These are phyloP conservation scores for Drosophila meridiana DNA, from an alignment of 2,888 invertebrate species.

Conservation along the genomic window DNA sequence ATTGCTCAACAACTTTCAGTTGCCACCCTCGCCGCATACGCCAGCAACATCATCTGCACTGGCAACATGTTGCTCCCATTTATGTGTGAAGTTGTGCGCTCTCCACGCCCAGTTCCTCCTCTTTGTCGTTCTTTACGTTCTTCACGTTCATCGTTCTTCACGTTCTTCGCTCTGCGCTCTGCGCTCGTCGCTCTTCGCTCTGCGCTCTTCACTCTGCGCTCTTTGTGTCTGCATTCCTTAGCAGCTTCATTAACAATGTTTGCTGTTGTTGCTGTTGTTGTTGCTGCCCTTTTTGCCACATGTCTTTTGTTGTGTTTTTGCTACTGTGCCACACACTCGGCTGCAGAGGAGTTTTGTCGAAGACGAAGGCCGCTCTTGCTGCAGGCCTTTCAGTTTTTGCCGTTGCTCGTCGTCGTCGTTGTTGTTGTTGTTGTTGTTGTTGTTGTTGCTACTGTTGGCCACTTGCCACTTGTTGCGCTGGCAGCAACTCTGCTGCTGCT, in stretches of 20 bases:
- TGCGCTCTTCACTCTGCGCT: slow-evolving; percentile 35
- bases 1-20: neutral
- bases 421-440: slow-evolving; percentile 25
- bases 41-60: slow-evolving; percentile 24
- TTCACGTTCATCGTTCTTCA: slow-evolving; percentile 32
- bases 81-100: slow-evolving; percentile 73
- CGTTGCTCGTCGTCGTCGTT: slow-evolving; percentile 23
- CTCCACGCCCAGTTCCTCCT: slow-evolving; percentile 63
- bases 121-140: slow-evolving; percentile 44
- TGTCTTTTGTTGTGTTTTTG: slow-evolving; percentile 66
- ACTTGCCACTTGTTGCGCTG: slow-evolving; percentile 69
- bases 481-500: slow-evolving; percentile 20
- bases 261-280: slow-evolving; percentile 47
- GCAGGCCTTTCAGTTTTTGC: slow-evolving; percentile 64
- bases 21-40: slow-evolving; percentile 41
- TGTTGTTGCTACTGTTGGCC: slow-evolving; percentile 42
- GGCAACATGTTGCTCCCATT: slow-evolving; percentile 79
- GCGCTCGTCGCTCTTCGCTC: slow-evolving; percentile 40
- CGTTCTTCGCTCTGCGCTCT: slow-evolving; percentile 28
- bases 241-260: slow-evolving; percentile 79
- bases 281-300: slow-evolving; percentile 76
- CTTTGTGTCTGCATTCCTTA: slow-evolving; percentile 67
- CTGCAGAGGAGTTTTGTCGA: slow-evolving; percentile 22
- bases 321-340: slow-evolving; percentile 74
- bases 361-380: slow-evolving; percentile 52